Evolutionary conservation across 2,113 vertebrate genomes (phyloP).

Genomic region (Stigmatopora nigra): DNA sequence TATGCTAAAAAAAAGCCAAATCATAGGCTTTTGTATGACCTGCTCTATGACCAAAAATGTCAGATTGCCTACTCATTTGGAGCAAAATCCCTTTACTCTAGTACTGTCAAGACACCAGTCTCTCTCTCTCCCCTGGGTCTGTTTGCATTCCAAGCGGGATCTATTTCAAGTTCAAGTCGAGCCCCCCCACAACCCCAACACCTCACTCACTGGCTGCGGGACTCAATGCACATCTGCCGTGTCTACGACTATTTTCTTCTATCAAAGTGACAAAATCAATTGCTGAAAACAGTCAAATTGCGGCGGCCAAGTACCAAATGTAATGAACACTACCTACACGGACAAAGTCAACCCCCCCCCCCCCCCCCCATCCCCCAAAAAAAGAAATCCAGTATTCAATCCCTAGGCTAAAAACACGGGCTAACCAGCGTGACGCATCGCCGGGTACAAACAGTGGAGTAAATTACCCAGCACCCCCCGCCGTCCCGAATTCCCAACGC

Average conservation of each 20-base stretch:
- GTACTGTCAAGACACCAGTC: slow-evolving; percentile 27
- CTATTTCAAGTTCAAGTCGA: slow-evolving; percentile 52
- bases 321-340: too few species aligned
- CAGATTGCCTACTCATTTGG: neutral
- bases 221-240: slow-evolving; percentile 64
- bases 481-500: slow-evolving; percentile 11
- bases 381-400: neutral
- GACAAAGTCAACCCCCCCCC: too few species aligned
- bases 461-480: neutral
- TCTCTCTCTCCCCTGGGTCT: slow-evolving; percentile 33
- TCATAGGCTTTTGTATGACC: too few species aligned
- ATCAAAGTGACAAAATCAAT: too few species aligned
- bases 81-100: slow-evolving; percentile 1
- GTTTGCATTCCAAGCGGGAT: slow-evolving; percentile 58
- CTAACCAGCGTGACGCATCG: slow-evolving; percentile 23
- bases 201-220: slow-evolving; percentile 30
- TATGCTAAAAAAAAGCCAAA: too few species aligned
- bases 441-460: slow-evolving; percentile 34
- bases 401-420: neutral
- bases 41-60: too few species aligned
- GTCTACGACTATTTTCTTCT: slow-evolving; percentile 13
- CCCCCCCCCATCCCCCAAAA: too few species aligned
- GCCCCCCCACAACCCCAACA: slow-evolving; percentile 4
- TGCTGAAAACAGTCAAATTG: slow-evolving; percentile 6
- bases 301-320: too few species aligned